Conservation (phyloP, 2,888 invertebrate species). For the Abrostola triplasia region DNA sequence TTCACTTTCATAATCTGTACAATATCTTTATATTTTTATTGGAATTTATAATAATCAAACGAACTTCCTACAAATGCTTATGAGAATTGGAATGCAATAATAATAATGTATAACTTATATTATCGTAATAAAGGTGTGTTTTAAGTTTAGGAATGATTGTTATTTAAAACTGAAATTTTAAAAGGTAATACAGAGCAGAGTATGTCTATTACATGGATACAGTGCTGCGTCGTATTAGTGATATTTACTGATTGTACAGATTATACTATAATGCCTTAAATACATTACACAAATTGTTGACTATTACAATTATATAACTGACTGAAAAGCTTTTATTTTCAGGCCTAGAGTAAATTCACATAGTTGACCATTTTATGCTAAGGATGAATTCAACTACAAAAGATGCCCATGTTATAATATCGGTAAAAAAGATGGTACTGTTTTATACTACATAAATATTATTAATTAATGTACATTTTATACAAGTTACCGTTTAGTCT, state of each 20-base stretch:
- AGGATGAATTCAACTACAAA: slow-evolving; percentile 78
- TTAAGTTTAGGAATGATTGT: slow-evolving; percentile 51
- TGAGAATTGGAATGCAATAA: slow-evolving; percentile 54
- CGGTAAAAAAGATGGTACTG: slow-evolving; percentile 78
- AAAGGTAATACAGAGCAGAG: slow-evolving; percentile 46
- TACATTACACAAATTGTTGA: slow-evolving; percentile 64
- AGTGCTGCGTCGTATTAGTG: slow-evolving; percentile 40
- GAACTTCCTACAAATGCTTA: slow-evolving; percentile 54
- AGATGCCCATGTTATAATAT: slow-evolving; percentile 73
- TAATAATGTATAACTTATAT: slow-evolving; percentile 48
- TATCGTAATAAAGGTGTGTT: slow-evolving; percentile 53
- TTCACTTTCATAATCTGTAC: slow-evolving; percentile 56
- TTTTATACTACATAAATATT: slow-evolving; percentile 78
- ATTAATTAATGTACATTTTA: slow-evolving; percentile 84
- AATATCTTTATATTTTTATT: slow-evolving; percentile 47
- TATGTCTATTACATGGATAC: slow-evolving; percentile 38
- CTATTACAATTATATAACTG: slow-evolving; percentile 64
- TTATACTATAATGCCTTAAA: slow-evolving; percentile 61
- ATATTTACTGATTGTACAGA: slow-evolving; percentile 59
- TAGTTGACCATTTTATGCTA: slow-evolving; percentile 80
- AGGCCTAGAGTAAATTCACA: slow-evolving; percentile 80
- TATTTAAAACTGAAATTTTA: slow-evolving; percentile 48
- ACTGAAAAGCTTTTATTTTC: slow-evolving; percentile 75
- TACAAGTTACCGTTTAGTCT: slow-evolving; percentile 87
- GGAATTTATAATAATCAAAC: slow-evolving; percentile 47